phyloP scores from a whole-genome alignment of 2,113 vertebrate species.

The Embiotoca jacksoni region DNA sequence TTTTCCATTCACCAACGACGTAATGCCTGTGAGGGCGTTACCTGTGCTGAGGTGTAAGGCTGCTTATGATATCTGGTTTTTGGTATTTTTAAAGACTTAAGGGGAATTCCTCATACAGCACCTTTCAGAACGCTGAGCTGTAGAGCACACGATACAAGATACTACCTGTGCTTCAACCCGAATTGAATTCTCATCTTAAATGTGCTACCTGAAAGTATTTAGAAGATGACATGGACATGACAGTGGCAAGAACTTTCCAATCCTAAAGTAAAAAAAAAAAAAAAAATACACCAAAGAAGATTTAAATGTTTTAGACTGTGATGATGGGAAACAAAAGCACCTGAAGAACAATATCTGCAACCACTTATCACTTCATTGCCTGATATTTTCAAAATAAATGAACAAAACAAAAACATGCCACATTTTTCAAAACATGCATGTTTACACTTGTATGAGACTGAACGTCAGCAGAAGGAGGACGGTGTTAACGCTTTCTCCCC shows the following conservation, averaged over 20 bases:
- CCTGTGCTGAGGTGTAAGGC: conserved; percentile 29
- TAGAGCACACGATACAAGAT: conserved; percentile 40
- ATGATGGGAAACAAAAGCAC: conserved; percentile 22
- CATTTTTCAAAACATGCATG: conserved; percentile 5
- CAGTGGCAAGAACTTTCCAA: background rate
- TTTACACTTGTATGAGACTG: conserved; percentile 33
- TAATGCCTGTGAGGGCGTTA: conserved; percentile 47
- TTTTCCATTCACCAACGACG: conserved; percentile 8
- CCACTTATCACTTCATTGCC: background rate
- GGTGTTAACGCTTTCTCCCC: conserved; percentile 22
- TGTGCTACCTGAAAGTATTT: background rate
- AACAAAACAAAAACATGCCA: conserved; percentile 3
- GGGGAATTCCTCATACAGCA: conserved; percentile 56
- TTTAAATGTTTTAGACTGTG: conserved; percentile 8
- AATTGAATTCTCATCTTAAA: conserved; percentile 18
- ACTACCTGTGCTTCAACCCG: conserved; percentile 26
- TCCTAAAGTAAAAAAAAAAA: background rate
- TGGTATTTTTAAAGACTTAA: conserved; percentile 49
- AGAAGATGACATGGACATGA: too few relatives aligned
- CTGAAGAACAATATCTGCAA: conserved; percentile 6
- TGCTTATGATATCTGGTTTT: conserved; percentile 35
- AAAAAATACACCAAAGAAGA: conserved; percentile 22
- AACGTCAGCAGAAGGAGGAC: conserved; percentile 20
- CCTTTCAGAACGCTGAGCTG: background rate
- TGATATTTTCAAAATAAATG: conserved; percentile 1